Evolutionary conservation across 2,113 vertebrate species (phyloP), one percentile per base, ranked within the genome.

Genomic region (Xiphophorus hellerii): DNA sequence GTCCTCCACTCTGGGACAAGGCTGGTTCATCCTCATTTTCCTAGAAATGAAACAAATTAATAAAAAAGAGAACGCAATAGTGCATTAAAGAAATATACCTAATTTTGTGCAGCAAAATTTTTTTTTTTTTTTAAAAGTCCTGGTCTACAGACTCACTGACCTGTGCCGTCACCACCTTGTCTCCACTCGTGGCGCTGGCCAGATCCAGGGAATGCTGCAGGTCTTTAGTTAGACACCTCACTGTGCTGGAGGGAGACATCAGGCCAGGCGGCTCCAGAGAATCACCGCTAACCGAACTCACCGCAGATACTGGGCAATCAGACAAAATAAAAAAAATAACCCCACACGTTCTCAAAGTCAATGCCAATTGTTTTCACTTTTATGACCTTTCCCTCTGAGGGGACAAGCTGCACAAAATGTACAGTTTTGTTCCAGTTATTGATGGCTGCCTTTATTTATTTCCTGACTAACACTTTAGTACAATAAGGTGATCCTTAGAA

Each of bases 91-190:
- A 22, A n/a, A 22, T 25, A 7, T 58, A 54, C 13, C 64, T 29
- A 8, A n/a, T 20, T 75, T 30, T 68, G 8, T 81, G 60, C 22
- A 14, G 13, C 4, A 35, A 22, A 54, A 10, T 28, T 28, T 28
- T 28, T 28, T 28, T 28, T 28, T 28, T 28, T 28, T 28, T 28
- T 28, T 28, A 1, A 28, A 28, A 28, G 9, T 11, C 29, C 29
- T 12, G 3, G 8, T 15, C 4, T 3, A 0, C 51, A 60, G 68
- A 29, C 54, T 77, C 17, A 91, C 94, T 88, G 73, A 97, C 98
- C 96, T 99, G 97, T 60, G 97, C 97, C 29, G 97, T 99, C 65
- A 99, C 97, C 48, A 99, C 94, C 93, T 99, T 99, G 84, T 98
- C 97, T 77, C 98, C 98, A 61, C 97, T 98, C 74, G 97, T 98